A percentile compares a stretch with the other conserved stretches of the same genome.
Conservation (phyloP, 1,140 invertebrate species). For the Arion vulgaris region DNA sequence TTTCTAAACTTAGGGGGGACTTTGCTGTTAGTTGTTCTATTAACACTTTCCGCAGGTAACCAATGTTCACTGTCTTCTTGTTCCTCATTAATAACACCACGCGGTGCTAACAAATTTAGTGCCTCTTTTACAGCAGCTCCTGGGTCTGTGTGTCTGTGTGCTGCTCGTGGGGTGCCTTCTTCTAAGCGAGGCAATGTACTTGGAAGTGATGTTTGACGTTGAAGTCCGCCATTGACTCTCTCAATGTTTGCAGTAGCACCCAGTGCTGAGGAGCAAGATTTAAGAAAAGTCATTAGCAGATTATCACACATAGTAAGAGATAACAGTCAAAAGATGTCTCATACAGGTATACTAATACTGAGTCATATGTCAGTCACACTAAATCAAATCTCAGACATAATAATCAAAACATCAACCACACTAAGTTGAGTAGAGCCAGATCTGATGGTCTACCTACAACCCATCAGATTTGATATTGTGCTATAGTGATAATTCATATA, state of each 20-base stretch:
- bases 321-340: too few species aligned
- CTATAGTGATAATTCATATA: too few species aligned
- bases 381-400: too few species aligned
- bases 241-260: neutral
- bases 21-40: neutral
- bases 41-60: neutral
- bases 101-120: neutral
- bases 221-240: conserved; percentile 39
- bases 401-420: too few species aligned
- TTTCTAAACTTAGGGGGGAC: neutral
- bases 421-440: too few species aligned
- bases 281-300: neutral
- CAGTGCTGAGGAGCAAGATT: neutral
- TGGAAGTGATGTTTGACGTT: conserved; percentile 50
- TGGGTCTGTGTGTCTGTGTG: conserved; percentile 52
- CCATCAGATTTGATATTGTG: too few species aligned
- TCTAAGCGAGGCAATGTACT: conserved; percentile 29
- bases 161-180: conserved; percentile 6
- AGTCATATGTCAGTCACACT: too few species aligned
- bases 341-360: too few species aligned
- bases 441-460: too few species aligned
- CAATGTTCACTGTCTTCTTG: neutral
- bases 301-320: neutral
- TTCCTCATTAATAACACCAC: conserved; percentile 15
- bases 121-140: conserved; percentile 27